Percentiles rank a stretch among this genome's conserved stretches.
phyloP scores from a whole-genome alignment of 2,797 vertebrate genomes.

The Yasuhikotakia modesta region DNA sequence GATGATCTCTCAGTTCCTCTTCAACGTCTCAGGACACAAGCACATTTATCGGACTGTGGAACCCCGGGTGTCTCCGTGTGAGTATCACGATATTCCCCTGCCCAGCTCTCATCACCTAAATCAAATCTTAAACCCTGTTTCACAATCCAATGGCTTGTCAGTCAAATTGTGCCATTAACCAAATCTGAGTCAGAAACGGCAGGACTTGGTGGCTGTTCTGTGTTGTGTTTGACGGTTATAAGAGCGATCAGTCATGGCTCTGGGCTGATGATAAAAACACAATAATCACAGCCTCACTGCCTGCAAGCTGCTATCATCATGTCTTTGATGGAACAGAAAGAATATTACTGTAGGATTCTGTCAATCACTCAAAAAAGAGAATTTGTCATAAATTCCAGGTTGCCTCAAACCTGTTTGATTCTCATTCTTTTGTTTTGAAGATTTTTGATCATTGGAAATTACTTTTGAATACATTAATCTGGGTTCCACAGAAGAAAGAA shows the following conservation, averaged over 20 bases:
- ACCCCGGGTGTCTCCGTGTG: constrained; percentile 3
- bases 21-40: constrained; percentile 23
- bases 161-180: constrained; percentile 67
- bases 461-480: too few relatives aligned
- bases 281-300: not conserved
- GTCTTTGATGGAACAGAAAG: not conserved
- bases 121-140: constrained; percentile 72
- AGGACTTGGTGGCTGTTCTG: constrained; percentile 51
- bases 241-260: not conserved
- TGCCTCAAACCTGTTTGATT: too few relatives aligned
- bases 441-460: too few relatives aligned
- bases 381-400: too few relatives aligned
- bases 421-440: too few relatives aligned
- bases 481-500: too few relatives aligned
- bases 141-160: constrained; percentile 64
- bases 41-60: constrained; percentile 22
- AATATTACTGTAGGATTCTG: not conserved
- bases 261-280: constrained; percentile 5
- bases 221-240: not conserved
- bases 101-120: constrained; percentile 61
- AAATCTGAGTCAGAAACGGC: constrained; percentile 74
- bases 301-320: not conserved
- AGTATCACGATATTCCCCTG: constrained; percentile 20
- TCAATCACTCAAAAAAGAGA: not conserved
- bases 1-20: constrained; percentile 19